A percentile compares a stretch with the other conserved stretches of the same genome.
phyloP scores from a whole-genome alignment of 2,888 invertebrate species.

The Synergus gifuensis region DNA sequence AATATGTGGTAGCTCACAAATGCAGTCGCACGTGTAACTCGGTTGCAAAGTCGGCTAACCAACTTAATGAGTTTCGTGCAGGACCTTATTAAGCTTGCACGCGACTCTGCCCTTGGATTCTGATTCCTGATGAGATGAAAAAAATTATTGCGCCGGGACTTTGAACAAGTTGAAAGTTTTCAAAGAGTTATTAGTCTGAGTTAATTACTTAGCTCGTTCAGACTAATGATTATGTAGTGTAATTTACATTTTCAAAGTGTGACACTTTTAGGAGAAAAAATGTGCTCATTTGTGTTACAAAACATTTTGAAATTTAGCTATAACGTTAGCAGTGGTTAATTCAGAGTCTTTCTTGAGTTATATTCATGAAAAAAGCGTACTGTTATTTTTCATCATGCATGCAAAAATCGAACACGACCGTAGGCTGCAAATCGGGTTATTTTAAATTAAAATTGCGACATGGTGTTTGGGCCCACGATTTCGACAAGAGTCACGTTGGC shows the following conservation, averaged over 20 bases:
- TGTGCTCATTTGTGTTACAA: neutral
- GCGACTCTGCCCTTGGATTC: constrained; percentile 47
- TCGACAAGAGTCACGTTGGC: constrained; percentile 25
- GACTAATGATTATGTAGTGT: constrained; percentile 26
- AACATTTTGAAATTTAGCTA: neutral
- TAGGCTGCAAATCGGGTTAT: constrained; percentile 30
- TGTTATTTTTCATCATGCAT: constrained; percentile 1
- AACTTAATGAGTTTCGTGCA: constrained; percentile 69
- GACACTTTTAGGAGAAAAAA: neutral
- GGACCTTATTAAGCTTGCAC: constrained; percentile 57
- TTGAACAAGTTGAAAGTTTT: constrained; percentile 27
- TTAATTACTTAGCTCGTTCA: constrained; percentile 33
- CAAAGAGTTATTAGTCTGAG: constrained; percentile 14
- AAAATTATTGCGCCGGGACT: constrained; percentile 34
- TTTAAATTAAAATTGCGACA: constrained; percentile 41
- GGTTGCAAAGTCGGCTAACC: constrained; percentile 63
- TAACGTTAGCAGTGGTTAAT: neutral
- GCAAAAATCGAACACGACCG: neutral
- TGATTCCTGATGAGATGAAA: constrained; percentile 39
- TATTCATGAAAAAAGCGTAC: neutral
- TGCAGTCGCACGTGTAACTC: constrained; percentile 60
- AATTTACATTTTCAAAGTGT: constrained; percentile 21
- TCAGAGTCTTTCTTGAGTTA: neutral
- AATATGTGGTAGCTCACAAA: constrained; percentile 45
- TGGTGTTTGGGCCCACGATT: constrained; percentile 24